Evolutionary conservation across 1,140 invertebrate genomes (phyloP).

Genomic region (Anagrus nilaparvatae): DNA sequence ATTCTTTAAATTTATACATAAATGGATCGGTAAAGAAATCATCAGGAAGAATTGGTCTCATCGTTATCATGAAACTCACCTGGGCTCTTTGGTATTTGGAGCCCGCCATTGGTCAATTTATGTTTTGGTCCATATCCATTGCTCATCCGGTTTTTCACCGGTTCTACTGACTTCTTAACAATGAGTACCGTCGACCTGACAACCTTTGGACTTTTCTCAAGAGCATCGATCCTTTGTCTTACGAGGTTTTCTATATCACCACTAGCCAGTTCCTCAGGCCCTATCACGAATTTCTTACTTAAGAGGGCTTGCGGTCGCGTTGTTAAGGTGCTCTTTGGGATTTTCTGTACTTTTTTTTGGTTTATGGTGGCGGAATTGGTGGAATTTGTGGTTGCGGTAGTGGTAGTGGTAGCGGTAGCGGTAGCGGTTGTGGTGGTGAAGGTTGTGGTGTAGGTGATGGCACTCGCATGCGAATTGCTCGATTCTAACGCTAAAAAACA

Average conservation of each 20-base stretch:
- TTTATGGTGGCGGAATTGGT: conserved; percentile 24
- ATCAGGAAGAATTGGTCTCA: too few species aligned
- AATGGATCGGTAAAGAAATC: too few species aligned
- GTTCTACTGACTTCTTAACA: conserved; percentile 35
- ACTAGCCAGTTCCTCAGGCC: conserved; percentile 33
- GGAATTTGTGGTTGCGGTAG: conserved; percentile 14
- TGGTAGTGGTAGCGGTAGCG: conserved; percentile 17
- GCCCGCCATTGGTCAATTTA: too few species aligned
- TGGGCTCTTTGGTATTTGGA: too few species aligned
- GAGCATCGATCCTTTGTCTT: conserved; percentile 32
- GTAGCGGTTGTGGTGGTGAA: conserved; percentile 18
- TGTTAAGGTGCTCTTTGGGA: conserved; percentile 34
- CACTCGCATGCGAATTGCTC: conserved; percentile 42
- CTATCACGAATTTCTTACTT: conserved; percentile 42
- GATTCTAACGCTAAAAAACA: conserved; percentile 43
- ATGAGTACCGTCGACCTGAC: conserved; percentile 38
- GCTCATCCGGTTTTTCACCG: conserved; percentile 17
- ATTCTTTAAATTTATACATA: too few species aligned
- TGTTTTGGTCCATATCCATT: too few species aligned
- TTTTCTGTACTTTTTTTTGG: conserved; percentile 34
- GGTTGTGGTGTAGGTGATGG: conserved; percentile 28
- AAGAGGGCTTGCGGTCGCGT: conserved; percentile 35
- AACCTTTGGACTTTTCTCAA: conserved; percentile 36
- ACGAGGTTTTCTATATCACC: conserved; percentile 38
- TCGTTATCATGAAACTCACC: too few species aligned